These are phyloP conservation scores for Rugalucina vietnamica DNA, from an alignment of 2,888 invertebrate species.

Conservation along the genomic window DNA sequence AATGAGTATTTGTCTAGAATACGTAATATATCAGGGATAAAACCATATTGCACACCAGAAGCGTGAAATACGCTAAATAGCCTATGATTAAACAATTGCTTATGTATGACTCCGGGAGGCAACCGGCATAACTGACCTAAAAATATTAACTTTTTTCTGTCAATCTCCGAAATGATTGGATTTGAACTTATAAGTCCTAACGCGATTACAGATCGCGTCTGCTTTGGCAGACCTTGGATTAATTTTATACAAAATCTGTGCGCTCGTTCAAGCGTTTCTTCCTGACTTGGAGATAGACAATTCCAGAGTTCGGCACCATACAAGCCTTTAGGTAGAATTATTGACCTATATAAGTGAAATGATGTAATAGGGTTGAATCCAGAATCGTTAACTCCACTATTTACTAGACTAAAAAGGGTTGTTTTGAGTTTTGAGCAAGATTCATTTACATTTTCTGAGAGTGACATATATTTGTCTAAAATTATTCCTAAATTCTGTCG, in stretches of 20 bases:
- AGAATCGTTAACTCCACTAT: neutral
- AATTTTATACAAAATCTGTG: neutral
- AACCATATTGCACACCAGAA: no score
- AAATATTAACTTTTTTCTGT: neutral
- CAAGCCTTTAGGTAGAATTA: constrained; percentile 10
- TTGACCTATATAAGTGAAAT: neutral
- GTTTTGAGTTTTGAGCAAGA: neutral
- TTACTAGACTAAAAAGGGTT: neutral
- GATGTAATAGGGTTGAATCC: neutral
- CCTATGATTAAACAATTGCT: no score
- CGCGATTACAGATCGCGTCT: neutral
- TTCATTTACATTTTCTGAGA: neutral
- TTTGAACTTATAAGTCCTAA: neutral
- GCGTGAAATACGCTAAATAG: no score
- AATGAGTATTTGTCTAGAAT: no score
- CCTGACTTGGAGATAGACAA: neutral
- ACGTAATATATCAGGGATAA: no score
- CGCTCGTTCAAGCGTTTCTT: neutral
- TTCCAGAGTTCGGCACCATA: constrained; percentile 25
- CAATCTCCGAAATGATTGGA: neutral
- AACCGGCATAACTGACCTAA: neutral
- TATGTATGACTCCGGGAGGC: no score
- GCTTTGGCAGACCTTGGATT: neutral
- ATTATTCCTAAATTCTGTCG: neutral
- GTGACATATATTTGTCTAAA: neutral